phyloP scores from a whole-genome alignment of 2,113 vertebrate species.

The Leucopsar rothschildi region DNA sequence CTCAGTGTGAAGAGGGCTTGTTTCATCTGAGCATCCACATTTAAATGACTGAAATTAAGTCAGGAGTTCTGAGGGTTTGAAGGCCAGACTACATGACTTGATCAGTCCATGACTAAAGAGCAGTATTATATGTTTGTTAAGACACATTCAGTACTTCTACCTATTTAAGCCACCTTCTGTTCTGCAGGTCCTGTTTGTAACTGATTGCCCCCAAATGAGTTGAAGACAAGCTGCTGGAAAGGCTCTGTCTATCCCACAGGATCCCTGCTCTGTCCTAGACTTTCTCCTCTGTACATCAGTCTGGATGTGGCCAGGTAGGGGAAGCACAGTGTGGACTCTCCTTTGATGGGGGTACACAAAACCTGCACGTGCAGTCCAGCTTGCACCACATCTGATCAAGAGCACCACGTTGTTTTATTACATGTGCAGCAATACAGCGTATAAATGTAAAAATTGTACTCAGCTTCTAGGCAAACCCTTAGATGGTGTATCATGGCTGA shows the following conservation, averaged over 20 bases:
- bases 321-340: neutral
- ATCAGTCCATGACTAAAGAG: neutral
- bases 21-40: neutral
- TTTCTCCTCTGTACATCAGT: fast-evolving
- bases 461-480: neutral
- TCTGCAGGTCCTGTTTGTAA: neutral
- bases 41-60: neutral
- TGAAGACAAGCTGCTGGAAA: neutral
- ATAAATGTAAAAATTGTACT: neutral
- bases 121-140: neutral
- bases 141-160: neutral
- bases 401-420: neutral
- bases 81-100: neutral
- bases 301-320: neutral
- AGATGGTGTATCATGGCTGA: neutral
- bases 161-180: neutral
- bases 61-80: neutral
- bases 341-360: neutral
- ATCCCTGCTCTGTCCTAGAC: neutral
- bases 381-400: neutral
- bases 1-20: neutral
- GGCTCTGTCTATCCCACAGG: neutral
- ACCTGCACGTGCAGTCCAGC: neutral
- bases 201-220: neutral
- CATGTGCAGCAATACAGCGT: neutral